Conservation (phyloP, 1,140 invertebrate species). For the Trichonephila clavata region DNA sequence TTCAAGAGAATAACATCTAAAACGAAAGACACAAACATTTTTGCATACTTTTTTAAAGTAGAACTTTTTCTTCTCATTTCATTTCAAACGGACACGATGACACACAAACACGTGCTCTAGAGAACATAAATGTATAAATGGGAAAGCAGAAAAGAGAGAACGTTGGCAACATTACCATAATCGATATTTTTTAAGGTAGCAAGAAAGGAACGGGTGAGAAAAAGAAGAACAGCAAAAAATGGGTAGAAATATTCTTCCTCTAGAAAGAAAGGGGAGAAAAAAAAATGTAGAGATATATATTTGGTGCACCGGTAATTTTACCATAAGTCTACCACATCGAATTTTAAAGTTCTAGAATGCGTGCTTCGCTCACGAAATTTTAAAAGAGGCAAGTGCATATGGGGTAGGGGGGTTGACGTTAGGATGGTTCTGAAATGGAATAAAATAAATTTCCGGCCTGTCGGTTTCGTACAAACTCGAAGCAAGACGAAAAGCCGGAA, state of each 20-base stretch:
- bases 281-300: conserved; percentile 58
- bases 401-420: background rate
- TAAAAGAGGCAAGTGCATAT: background rate
- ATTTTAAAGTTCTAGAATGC: conserved; percentile 51
- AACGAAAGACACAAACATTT: background rate
- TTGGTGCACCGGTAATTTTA: conserved; percentile 61
- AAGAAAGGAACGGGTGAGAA: background rate
- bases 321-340: conserved; percentile 37
- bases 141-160: background rate
- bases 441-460: conserved; percentile 73
- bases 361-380: conserved; percentile 41
- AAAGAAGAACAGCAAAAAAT: background rate
- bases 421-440: conserved; percentile 18
- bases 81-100: background rate
- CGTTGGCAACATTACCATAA: conserved; percentile 13
- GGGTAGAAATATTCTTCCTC: conserved; percentile 13
- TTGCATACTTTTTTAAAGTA: background rate
- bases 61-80: background rate
- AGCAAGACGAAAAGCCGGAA: conserved; percentile 43
- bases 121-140: conserved; percentile 33
- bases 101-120: background rate
- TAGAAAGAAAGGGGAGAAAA: background rate
- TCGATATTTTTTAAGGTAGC: conserved; percentile 25
- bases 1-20: background rate
- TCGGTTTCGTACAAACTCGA: conserved; percentile 49